A percentile compares a stretch with the other conserved stretches of the same genome.
Conservation (phyloP, 2,888 invertebrate species). For the Agonum fuliginosum region DNA sequence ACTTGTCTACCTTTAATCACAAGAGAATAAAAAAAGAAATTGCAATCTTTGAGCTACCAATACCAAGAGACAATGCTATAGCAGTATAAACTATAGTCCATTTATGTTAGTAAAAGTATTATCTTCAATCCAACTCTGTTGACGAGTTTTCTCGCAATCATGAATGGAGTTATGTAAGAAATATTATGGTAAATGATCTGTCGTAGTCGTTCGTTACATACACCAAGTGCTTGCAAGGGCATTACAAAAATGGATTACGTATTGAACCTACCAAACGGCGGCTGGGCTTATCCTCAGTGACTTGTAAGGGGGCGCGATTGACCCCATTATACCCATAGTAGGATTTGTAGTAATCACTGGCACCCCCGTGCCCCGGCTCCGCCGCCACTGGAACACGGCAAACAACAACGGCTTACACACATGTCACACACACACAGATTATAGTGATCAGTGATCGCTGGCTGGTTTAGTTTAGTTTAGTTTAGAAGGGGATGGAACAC, state of each 20-base stretch:
- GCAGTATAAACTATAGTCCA: no score
- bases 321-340: constrained; percentile 83
- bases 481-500: constrained; percentile 59
- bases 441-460: constrained; percentile 58
- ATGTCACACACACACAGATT: constrained; percentile 40
- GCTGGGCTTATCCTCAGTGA: constrained; percentile 79
- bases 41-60: no score
- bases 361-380: constrained; percentile 85
- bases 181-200: no score
- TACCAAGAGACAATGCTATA: no score
- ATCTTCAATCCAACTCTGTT: no score
- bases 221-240: constrained; percentile 5
- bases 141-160: no score
- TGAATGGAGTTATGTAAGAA: no score
- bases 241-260: constrained; percentile 10
- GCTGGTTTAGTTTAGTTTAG: no score
- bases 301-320: constrained; percentile 75
- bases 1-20: no score
- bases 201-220: constrained; percentile 20
- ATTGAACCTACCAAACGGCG: constrained; percentile 81
- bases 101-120: no score
- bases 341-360: constrained; percentile 90
- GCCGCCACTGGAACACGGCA: constrained; percentile 85
- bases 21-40: no score
- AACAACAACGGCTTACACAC: constrained; percentile 61